phyloP scores from a whole-genome alignment of 2,113 vertebrate genomes.

The Amblyopsis rosae region DNA sequence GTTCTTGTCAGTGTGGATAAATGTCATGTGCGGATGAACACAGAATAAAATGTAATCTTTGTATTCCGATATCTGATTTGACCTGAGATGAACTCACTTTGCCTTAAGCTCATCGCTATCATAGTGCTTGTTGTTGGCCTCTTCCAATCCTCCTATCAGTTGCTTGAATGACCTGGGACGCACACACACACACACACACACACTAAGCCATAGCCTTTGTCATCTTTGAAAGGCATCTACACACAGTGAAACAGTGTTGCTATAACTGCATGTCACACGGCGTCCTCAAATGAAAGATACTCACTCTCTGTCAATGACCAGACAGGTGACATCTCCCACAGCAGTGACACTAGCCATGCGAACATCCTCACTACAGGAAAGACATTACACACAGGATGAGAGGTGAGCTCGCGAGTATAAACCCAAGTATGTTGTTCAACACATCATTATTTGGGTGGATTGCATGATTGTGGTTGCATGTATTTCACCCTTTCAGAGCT shows the following conservation, averaged over 20 bases:
- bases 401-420: too few relatives aligned
- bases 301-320: conserved; percentile 80
- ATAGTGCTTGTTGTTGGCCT: conserved; percentile 53
- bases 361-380: conserved; percentile 67
- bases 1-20: too few relatives aligned
- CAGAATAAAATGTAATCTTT: too few relatives aligned
- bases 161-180: conserved; percentile 72
- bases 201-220: not conserved
- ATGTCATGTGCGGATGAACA: too few relatives aligned
- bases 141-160: conserved; percentile 72
- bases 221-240: not conserved
- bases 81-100: conserved; percentile 54
- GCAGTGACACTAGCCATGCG: conserved; percentile 73
- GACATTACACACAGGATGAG: not conserved
- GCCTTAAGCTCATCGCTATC: conserved; percentile 66
- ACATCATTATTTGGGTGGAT: not conserved
- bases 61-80: too few relatives aligned
- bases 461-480: not conserved
- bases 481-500: conserved; percentile 73
- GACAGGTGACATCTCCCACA: conserved; percentile 74
- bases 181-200: not conserved
- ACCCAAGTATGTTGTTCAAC: not conserved
- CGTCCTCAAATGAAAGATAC: conserved; percentile 6
- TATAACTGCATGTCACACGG: too few relatives aligned
- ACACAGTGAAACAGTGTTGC: not conserved